These are phyloP conservation scores for Nixonia krombeini DNA, from an alignment of 1,140 invertebrate genomes.

Conservation along the genomic window DNA sequence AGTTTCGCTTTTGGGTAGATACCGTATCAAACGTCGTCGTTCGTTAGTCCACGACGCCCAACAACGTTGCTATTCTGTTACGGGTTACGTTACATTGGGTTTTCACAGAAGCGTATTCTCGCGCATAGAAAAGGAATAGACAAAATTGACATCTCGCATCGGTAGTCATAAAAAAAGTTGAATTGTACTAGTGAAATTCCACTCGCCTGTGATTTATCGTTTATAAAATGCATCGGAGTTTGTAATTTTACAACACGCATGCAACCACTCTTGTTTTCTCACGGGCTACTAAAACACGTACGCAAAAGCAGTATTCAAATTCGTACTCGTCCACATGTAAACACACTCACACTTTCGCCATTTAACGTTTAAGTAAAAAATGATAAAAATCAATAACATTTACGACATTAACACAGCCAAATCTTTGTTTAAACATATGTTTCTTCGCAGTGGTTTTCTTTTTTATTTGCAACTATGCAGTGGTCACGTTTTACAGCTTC, in stretches of 20 bases:
- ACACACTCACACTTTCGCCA: constrained; percentile 18
- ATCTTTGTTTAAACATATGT: constrained; percentile 59
- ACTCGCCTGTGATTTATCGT: background rate
- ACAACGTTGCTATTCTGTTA: too few relatives aligned
- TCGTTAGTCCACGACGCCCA: too few relatives aligned
- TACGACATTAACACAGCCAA: constrained; percentile 61
- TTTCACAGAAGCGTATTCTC: background rate
- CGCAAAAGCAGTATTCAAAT: constrained; percentile 10
- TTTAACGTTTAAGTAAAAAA: constrained; percentile 49
- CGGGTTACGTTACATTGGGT: too few relatives aligned
- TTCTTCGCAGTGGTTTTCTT: constrained; percentile 32
- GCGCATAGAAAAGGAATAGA: constrained; percentile 10
- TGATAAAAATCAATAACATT: constrained; percentile 53
- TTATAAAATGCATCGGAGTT: constrained; percentile 16
- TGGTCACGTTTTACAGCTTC: constrained; percentile 7
- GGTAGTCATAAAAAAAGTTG: constrained; percentile 5
- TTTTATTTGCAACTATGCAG: background rate
- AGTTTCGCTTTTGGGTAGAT: too few relatives aligned
- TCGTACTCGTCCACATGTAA: constrained; percentile 16
- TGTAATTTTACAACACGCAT: background rate
- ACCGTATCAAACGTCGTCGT: too few relatives aligned
- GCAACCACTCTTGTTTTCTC: constrained; percentile 6
- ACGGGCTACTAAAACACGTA: constrained; percentile 17
- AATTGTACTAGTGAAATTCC: background rate
- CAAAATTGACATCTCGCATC: constrained; percentile 25